Base-by-base conservation (phyloP, 2,888 invertebrate species). In the Eurytoma californica region DNA sequence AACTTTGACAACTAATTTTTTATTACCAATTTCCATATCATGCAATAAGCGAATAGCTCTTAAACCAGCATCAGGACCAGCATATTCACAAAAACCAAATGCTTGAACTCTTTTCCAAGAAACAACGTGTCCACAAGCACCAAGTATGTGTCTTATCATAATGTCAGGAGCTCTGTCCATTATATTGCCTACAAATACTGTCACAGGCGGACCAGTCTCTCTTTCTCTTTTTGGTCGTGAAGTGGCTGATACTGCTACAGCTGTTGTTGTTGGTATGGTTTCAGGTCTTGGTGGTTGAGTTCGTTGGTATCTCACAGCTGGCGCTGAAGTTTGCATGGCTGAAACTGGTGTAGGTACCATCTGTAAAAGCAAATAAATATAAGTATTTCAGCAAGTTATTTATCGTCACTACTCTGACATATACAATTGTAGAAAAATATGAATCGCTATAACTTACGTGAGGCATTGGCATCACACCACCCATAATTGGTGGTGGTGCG, bases 41-140 rank as follows among this genome's bases (percentile, higher is more conserved):
- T 98, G 97, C 49, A 99, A 92, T 83, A 99, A 92, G 63, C 97
- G 92, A 82, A 99, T 97, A 83, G 98, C 98, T 83, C 99, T 93
- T 84, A 99, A 92, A 58, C 98, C 99, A 24, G 98, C 96, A 91
- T 98, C 98, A 20, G 99, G 98, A 79, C 96, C 95, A 83, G 96
- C 97, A 91, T 97, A 97, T 92, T 99, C 99, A 92, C 98, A 98
- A 92, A 99, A 99, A 13, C 99, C 99, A 91, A 99, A 99, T 1
- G 97, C 97, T 89, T 97, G 97, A 20, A 99, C 98, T 80, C 99
- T 93, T 91, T 99, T 99, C 99, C 99, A 99, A 85, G 95, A 96
- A 16, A 97, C 92, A 69, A 99, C 97, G 81, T 95, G 95, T 3
- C 99, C 99, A 92, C 98, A 99, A 74, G 97, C 95, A 87, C 95